A percentile compares a stretch with the other conserved stretches of the same genome.
phyloP scores from a whole-genome alignment of 2,113 vertebrate species.

The Forbesichthys papilliferus region DNA sequence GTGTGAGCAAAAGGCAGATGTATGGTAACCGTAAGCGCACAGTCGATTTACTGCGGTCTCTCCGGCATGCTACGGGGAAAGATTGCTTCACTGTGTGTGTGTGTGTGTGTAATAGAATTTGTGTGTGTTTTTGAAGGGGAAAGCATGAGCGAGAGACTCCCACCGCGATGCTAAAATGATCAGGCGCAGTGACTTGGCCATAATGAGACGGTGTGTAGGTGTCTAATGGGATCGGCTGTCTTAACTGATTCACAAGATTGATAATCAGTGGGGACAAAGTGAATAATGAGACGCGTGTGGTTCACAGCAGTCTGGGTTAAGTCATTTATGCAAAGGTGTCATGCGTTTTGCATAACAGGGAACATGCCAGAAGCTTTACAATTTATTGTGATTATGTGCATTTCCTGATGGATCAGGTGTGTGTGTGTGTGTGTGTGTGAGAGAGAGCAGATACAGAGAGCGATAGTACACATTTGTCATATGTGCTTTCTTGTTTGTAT shows the following conservation, averaged over 20 bases:
- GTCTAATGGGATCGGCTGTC: slow-evolving; percentile 60
- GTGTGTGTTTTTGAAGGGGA: slow-evolving; percentile 24
- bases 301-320: slow-evolving; percentile 6
- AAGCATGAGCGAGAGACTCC: slow-evolving; percentile 10
- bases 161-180: slow-evolving; percentile 20
- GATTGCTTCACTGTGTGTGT: slow-evolving; percentile 24
- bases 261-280: slow-evolving; percentile 48
- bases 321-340: background rate
- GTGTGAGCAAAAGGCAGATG: slow-evolving; percentile 18
- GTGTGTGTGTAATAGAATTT: slow-evolving; percentile 1
- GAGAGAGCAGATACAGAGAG: slow-evolving; percentile 1
- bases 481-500: slow-evolving; percentile 14
- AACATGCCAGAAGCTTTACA: slow-evolving; percentile 1
- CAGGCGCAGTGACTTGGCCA: slow-evolving; percentile 31
- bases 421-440: slow-evolving; percentile 22
- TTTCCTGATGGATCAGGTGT: background rate
- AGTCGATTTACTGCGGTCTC: slow-evolving; percentile 42
- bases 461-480: slow-evolving; percentile 25
- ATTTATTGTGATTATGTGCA: background rate
- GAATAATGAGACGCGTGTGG: slow-evolving; percentile 26
- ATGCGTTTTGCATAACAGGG: too few relatives aligned
- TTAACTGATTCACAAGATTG: slow-evolving; percentile 51
- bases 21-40: slow-evolving; percentile 39
- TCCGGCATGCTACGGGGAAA: slow-evolving; percentile 2
- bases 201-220: slow-evolving; percentile 56